Base-by-base conservation (phyloP, 2,888 invertebrate genomes). In the Gari tellinella region DNA sequence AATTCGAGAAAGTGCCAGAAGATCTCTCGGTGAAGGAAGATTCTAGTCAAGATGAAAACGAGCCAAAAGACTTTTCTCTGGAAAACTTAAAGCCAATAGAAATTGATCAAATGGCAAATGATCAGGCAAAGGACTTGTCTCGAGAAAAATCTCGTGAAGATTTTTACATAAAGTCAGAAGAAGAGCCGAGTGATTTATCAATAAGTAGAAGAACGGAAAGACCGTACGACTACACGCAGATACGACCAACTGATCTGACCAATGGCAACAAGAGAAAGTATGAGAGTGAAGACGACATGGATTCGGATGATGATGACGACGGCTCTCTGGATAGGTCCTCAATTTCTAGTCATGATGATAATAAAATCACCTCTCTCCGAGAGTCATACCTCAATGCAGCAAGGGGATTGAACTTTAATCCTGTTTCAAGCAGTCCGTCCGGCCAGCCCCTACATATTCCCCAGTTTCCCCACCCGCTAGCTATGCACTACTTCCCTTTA, bases 401-500 rank as follows among this genome's bases (percentile, higher is more conserved):
- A 17, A 64, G 72, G 56, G 72, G 76, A 48, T 68, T 82, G 61
- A 79, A 77, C 58, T 69, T 72, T 25, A 66, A 70, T 46, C 64
- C 77, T 8, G 73, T 74, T 23, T 63, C 75, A 12, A 72, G 74
- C 56, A 72, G 65, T 72, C 74, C 74, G 52, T 75, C 74, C 49
- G 61, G 74, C 23, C 84, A 82, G 52, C 83, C 86, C 1, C 80
- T 89, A 49, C 88, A 88, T 77, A 86, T 88, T 66, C 88, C 89
- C 21, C 88, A 88, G 74, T 82, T 88, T 46, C 85, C 88, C 25
- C 88, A 86, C 38, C 86, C 86, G 23, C 68, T 89, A 53, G 87
- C 88, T 69, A 88, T 88, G 86, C 86, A 86, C 69, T 88, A 88
- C 67, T 85, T 84, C 67, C 87, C 86, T 48, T 73, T 88, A 72